Evolutionary conservation across 2,797 vertebrate species (phyloP).

Genomic region (Eutrigla gurnardus): DNA sequence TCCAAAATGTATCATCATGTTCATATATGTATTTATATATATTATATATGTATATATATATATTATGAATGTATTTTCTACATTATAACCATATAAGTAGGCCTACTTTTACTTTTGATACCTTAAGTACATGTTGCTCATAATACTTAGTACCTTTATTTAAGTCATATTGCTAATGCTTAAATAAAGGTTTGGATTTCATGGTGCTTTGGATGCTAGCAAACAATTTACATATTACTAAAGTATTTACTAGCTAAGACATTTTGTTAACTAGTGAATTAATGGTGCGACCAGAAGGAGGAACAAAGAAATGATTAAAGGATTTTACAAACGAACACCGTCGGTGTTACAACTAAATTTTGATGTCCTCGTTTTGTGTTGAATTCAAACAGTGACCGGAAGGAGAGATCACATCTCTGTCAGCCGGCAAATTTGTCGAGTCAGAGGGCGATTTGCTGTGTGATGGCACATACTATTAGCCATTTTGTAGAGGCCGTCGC

Average conservation of each 20-base stretch:
- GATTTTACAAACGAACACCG: not conserved
- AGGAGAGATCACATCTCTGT: slow-evolving; percentile 47
- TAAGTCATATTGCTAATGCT: not conserved
- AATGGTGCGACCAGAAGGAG: not conserved
- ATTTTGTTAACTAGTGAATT: not conserved
- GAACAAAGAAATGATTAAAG: not conserved
- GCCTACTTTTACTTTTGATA: too few relatives aligned
- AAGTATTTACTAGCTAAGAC: not conserved
- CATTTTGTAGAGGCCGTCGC: slow-evolving; percentile 28
- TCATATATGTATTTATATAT: too few relatives aligned
- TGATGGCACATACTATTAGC: slow-evolving; percentile 49
- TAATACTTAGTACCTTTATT: not conserved
- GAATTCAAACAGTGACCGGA: slow-evolving; percentile 50
- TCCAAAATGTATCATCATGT: not conserved
- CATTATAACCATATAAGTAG: too few relatives aligned
- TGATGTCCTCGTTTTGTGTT: slow-evolving; percentile 8
- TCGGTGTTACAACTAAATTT: not conserved
- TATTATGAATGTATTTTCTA: too few relatives aligned
- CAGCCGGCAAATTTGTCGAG: slow-evolving; percentile 44
- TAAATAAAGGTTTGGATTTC: not conserved
- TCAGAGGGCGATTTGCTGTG: slow-evolving; percentile 46
- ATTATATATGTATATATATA: too few relatives aligned
- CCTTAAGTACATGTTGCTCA: not conserved
- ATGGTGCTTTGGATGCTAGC: not conserved
- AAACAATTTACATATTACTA: not conserved